phyloP scores from a whole-genome alignment of 2,888 invertebrate genomes.

The Cremastobaeus sp. region DNA sequence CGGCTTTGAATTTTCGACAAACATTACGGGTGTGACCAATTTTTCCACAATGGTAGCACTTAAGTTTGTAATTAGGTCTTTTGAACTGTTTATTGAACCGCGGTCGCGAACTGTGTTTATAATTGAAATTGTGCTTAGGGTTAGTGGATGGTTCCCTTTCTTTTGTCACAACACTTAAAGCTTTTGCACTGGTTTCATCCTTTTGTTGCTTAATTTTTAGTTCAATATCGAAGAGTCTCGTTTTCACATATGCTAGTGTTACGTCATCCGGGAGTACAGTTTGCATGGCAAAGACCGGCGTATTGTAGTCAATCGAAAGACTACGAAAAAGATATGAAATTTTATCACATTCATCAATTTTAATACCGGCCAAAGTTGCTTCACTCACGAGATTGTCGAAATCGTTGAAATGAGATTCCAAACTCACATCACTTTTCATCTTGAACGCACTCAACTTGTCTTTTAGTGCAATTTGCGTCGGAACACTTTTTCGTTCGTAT shows the following conservation, averaged over 20 bases:
- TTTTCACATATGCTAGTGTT: neutral
- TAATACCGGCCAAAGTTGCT: neutral
- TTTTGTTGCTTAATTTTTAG: neutral
- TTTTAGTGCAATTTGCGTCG: slow-evolving; percentile 5
- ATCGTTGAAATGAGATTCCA: neutral
- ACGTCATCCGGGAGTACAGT: neutral
- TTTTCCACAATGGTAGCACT: neutral
- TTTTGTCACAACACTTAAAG: too few species aligned
- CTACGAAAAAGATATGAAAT: neutral
- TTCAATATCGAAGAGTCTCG: neutral
- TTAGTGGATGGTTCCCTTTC: too few species aligned
- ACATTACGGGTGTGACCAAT: neutral
- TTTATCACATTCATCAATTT: neutral
- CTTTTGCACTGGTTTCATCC: neutral
- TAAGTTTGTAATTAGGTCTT: too few species aligned
- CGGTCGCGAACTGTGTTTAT: too few species aligned
- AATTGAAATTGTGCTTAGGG: too few species aligned
- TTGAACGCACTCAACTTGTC: slow-evolving; percentile 7
- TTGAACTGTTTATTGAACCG: too few species aligned
- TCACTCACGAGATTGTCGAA: neutral
- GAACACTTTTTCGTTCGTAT: slow-evolving; percentile 6
- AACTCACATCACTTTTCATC: neutral
- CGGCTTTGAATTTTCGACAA: neutral
- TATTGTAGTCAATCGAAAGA: neutral
- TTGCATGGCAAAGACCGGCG: neutral